Percentiles rank a stretch among this genome's conserved stretches.
phyloP scores from a whole-genome alignment of 2,888 invertebrate species.

The Magallana nippona region DNA sequence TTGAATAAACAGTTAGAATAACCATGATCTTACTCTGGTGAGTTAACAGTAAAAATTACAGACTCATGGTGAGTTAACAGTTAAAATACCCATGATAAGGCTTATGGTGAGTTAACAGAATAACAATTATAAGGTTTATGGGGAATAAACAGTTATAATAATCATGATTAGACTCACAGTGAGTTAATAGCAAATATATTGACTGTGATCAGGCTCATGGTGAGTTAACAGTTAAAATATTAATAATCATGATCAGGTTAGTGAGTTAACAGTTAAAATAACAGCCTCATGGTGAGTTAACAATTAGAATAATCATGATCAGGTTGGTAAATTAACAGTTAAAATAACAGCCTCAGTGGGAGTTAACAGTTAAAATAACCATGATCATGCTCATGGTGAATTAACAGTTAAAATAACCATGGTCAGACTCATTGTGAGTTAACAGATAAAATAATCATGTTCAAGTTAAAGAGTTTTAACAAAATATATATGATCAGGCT shows the following conservation, averaged over 20 bases:
- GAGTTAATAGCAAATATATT: not conserved
- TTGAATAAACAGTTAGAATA: not conserved
- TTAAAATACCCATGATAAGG: too few relatives aligned
- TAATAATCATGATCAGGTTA: not conserved
- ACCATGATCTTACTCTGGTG: not conserved
- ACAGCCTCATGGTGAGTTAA: not conserved
- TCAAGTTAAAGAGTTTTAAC: too few relatives aligned
- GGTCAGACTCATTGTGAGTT: not conserved
- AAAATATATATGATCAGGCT: conserved; percentile 92
- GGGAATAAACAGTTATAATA: conserved; percentile 62
- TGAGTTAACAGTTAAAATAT: not conserved
- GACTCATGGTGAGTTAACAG: conserved; percentile 5
- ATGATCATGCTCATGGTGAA: conserved; percentile 92
- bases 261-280: conserved; percentile 1
- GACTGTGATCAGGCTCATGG: not conserved
- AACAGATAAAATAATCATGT: too few relatives aligned
- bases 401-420: not conserved
- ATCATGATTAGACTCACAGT: not conserved
- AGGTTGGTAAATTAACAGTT: too few relatives aligned
- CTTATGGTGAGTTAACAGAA: conserved; percentile 82
- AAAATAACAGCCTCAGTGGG: too few relatives aligned
- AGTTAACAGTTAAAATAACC: too few relatives aligned
- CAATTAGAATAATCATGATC: too few relatives aligned
- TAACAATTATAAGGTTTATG: conserved; percentile 94
- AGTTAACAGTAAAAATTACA: not conserved